Percentiles rank a stretch among this genome's conserved stretches.
Conservation (phyloP, 2,888 invertebrate genomes). For the Cerceris rybyensis region DNA sequence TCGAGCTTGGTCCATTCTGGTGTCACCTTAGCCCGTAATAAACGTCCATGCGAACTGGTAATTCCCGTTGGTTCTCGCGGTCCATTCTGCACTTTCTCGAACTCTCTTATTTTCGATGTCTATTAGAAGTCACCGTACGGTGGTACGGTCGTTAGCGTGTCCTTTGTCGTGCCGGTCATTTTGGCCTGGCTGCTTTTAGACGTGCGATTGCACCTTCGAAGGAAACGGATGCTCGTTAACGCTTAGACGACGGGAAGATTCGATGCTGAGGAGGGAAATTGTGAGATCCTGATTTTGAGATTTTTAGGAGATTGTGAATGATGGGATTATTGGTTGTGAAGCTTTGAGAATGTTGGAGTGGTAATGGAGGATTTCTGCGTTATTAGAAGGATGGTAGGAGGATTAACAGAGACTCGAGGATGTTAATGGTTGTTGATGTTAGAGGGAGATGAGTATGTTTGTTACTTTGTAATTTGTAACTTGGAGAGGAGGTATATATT, state of each 20-base stretch:
- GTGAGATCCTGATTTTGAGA: too few relatives aligned
- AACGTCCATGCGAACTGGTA: conserved; percentile 56
- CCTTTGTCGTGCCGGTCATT: conserved; percentile 8
- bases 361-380: too few relatives aligned
- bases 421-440: too few relatives aligned
- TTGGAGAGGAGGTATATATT: too few relatives aligned
- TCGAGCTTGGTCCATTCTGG: conserved; percentile 60
- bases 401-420: too few relatives aligned
- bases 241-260: background rate
- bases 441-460: too few relatives aligned
- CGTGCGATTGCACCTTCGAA: conserved; percentile 1
- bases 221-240: conserved; percentile 44
- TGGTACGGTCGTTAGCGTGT: conserved; percentile 36
- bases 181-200: conserved; percentile 16
- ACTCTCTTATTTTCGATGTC: conserved; percentile 18
- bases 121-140: background rate
- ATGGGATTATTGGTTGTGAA: too few relatives aligned
- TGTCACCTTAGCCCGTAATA: conserved; percentile 63
- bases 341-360: too few relatives aligned
- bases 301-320: too few relatives aligned
- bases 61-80: conserved; percentile 35
- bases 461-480: too few relatives aligned
- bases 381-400: too few relatives aligned
- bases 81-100: conserved; percentile 9
- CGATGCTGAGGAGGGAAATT: too few relatives aligned